Conservation (phyloP, 2,888 invertebrate species). For the Bellardia bayeri region DNA sequence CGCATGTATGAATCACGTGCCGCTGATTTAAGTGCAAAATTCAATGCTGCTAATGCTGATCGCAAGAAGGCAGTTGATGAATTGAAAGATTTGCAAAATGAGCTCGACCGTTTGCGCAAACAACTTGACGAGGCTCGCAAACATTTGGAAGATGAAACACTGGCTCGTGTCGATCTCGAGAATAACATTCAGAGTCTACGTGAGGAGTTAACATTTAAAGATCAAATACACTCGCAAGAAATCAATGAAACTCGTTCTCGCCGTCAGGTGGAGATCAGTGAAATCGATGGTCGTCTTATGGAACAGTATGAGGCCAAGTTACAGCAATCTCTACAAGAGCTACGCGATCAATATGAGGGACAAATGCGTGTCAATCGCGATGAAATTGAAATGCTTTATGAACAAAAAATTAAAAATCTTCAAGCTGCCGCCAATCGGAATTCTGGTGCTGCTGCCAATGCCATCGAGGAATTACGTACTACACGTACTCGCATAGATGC, state of each 20-base stretch:
- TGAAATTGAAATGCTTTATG: slow-evolving; percentile 91
- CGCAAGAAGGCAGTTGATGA: slow-evolving; percentile 92
- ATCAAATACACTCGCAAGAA: slow-evolving; percentile 93
- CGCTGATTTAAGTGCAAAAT: slow-evolving; percentile 89
- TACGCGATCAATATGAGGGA: slow-evolving; percentile 96
- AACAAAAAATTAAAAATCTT: slow-evolving; percentile 89
- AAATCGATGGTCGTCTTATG: slow-evolving; percentile 95
- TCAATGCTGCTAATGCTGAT: slow-evolving; percentile 90
- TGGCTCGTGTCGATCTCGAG: slow-evolving; percentile 96
- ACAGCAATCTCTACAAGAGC: slow-evolving; percentile 94
- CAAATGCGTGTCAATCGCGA: slow-evolving; percentile 95
- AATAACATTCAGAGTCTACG: slow-evolving; percentile 95
- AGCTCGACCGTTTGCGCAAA: slow-evolving; percentile 90
- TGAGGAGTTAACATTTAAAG: slow-evolving; percentile 96
- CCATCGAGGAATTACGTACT: slow-evolving; percentile 92
- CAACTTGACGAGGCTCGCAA: slow-evolving; percentile 92
- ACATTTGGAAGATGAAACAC: slow-evolving; percentile 96
- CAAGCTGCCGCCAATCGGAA: slow-evolving; percentile 90
- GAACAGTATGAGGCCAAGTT: slow-evolving; percentile 97
- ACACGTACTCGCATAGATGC: slow-evolving; percentile 91
- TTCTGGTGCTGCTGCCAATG: slow-evolving; percentile 88
- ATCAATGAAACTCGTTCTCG: slow-evolving; percentile 93
- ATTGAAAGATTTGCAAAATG: slow-evolving; percentile 90
- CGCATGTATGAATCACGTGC: slow-evolving; percentile 88
- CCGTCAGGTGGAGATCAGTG: slow-evolving; percentile 96